These are phyloP conservation scores for Drosophila sproati DNA, from an alignment of 1,140 invertebrate species.

Conservation along the genomic window DNA sequence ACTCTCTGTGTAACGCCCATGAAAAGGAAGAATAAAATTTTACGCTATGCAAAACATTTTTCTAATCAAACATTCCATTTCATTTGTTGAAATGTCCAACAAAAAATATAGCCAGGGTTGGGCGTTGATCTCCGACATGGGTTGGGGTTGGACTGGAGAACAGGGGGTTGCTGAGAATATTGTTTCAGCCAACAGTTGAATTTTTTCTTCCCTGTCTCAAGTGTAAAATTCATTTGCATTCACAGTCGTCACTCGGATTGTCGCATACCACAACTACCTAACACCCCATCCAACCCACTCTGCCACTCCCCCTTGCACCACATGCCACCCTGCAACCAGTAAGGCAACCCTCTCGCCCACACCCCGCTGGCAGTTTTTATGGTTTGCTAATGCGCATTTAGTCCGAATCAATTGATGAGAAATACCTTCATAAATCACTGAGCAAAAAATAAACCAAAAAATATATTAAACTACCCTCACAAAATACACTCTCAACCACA, in stretches of 20 bases:
- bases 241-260: slow-evolving; percentile 36
- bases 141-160: too few species aligned
- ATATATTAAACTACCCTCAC: slow-evolving; percentile 38
- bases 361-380: slow-evolving; percentile 26
- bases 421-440: slow-evolving; percentile 57
- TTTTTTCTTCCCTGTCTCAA: slow-evolving; percentile 67
- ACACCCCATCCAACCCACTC: not conserved
- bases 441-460: slow-evolving; percentile 35
- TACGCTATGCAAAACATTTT: slow-evolving; percentile 81
- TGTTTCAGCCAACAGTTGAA: slow-evolving; percentile 27
- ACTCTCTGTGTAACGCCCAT: slow-evolving; percentile 54
- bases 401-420: slow-evolving; percentile 63
- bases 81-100: slow-evolving; percentile 50
- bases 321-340: not conserved
- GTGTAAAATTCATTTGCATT: slow-evolving; percentile 77
- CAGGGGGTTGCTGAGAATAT: not conserved
- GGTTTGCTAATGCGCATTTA: slow-evolving; percentile 72
- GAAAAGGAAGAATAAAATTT: slow-evolving; percentile 66
- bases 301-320: not conserved
- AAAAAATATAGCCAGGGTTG: not conserved
- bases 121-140: not conserved
- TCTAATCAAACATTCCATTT: slow-evolving; percentile 83
- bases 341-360: not conserved
- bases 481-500: slow-evolving; percentile 30
- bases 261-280: slow-evolving; percentile 12